Evolutionary conservation across 2,888 invertebrate species (phyloP).

Genomic region (Odontocolon sp.): DNA sequence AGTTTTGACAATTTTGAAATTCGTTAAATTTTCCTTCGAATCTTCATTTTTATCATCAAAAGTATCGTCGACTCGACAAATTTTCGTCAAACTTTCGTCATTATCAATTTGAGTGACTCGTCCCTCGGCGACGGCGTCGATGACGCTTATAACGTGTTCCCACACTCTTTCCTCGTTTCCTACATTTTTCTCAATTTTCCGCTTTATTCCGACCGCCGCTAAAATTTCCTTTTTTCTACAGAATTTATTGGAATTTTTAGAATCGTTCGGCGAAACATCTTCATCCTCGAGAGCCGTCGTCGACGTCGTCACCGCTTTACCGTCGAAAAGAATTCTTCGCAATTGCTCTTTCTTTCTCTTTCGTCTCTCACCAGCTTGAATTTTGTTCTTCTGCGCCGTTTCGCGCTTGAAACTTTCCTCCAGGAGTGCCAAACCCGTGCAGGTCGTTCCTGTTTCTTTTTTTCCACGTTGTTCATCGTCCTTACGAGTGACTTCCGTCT

Average conservation of each 20-base stretch:
- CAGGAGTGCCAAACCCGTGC: slow-evolving; percentile 72
- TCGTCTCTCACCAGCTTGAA: slow-evolving; percentile 53
- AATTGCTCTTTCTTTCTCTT: slow-evolving; percentile 49
- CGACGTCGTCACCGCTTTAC: too few relatives aligned
- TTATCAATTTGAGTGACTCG: slow-evolving; percentile 39
- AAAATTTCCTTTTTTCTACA: background rate
- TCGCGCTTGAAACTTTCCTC: slow-evolving; percentile 74
- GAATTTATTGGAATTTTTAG: slow-evolving; percentile 12
- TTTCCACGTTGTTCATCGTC: slow-evolving; percentile 28
- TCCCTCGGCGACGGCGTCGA: slow-evolving; percentile 71
- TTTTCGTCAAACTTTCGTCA: too few relatives aligned
- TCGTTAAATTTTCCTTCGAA: too few relatives aligned
- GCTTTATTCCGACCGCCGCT: background rate
- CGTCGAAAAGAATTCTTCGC: slow-evolving; percentile 39
- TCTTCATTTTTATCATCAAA: too few relatives aligned
- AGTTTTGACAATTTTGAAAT: too few relatives aligned
- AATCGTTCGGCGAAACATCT: slow-evolving; percentile 48
- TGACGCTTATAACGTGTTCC: slow-evolving; percentile 68
- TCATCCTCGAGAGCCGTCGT: slow-evolving; percentile 64
- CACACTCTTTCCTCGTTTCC: slow-evolving; percentile 38
- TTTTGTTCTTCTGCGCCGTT: slow-evolving; percentile 59
- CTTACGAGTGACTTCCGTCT: slow-evolving; percentile 28
- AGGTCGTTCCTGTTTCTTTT: slow-evolving; percentile 38
- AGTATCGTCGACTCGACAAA: too few relatives aligned
- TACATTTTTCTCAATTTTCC: slow-evolving; percentile 34